These are phyloP conservation scores for Polydrusus cervinus DNA, from an alignment of 2,888 invertebrate species.

Conservation along the genomic window DNA sequence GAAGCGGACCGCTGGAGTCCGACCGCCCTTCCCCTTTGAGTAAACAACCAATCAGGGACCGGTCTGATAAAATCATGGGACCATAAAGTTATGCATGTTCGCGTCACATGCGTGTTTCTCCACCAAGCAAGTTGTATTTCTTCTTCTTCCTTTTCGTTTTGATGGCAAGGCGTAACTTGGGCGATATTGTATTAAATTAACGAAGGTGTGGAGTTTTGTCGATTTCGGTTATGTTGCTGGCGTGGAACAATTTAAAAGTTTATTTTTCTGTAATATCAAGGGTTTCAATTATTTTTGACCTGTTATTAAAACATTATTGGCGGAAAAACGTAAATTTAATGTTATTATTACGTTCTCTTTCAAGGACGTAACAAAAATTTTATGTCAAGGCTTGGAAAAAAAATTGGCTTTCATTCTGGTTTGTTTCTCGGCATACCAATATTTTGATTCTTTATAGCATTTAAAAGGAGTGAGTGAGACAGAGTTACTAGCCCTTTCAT, in stretches of 20 bases:
- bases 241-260: background rate
- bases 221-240: background rate
- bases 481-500: no score
- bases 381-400: no score
- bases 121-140: slow-evolving; percentile 45
- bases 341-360: no score
- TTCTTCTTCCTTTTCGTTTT: slow-evolving; percentile 22
- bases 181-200: slow-evolving; percentile 28
- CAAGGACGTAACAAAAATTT: no score
- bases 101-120: slow-evolving; percentile 68
- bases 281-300: no score
- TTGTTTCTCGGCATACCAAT: no score
- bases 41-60: slow-evolving; percentile 72
- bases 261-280: background rate
- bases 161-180: slow-evolving; percentile 27
- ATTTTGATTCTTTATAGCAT: no score
- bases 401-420: no score
- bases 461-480: no score
- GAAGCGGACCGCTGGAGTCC: slow-evolving; percentile 45
- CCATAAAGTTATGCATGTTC: slow-evolving; percentile 71
- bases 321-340: no score
- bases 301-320: no score
- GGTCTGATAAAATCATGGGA: slow-evolving; percentile 72
- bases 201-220: slow-evolving; percentile 22
- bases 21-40: slow-evolving; percentile 67